Evolutionary conservation across 2,113 vertebrate genomes (phyloP).

Genomic region (Plotosus lineatus): DNA sequence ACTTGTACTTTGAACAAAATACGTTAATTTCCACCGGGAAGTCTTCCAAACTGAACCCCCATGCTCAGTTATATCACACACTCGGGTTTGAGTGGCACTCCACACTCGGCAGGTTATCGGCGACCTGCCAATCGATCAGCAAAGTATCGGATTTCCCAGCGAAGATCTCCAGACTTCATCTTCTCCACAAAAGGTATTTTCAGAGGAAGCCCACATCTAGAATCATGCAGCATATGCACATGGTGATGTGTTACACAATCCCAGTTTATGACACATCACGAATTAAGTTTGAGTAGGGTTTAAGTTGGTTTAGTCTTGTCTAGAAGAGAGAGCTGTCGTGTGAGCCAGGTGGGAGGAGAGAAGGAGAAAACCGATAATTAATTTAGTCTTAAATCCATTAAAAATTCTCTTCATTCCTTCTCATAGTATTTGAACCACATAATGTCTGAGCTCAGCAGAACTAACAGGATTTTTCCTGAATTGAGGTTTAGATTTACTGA

Average conservation of each 20-base stretch:
- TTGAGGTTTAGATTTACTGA: not conserved
- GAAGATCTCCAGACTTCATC: slow-evolving; percentile 46
- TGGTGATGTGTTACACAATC: not conserved
- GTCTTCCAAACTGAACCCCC: slow-evolving; percentile 1
- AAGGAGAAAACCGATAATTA: not conserved
- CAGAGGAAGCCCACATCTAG: not conserved
- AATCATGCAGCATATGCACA: not conserved
- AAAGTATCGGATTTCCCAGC: slow-evolving; percentile 46
- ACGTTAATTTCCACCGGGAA: no score
- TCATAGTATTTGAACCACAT: slow-evolving; percentile 6
- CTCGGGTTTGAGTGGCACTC: slow-evolving; percentile 48
- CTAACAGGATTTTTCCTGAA: no score
- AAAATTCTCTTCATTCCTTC: not conserved
- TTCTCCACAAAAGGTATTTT: slow-evolving; percentile 24
- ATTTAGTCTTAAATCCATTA: not conserved
- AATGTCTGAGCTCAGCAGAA: slow-evolving; percentile 17
- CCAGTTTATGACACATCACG: not conserved
- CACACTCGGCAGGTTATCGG: slow-evolving; percentile 70
- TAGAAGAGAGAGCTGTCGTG: not conserved
- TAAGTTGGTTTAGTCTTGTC: not conserved
- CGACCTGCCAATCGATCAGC: slow-evolving; percentile 67
- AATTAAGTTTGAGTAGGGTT: not conserved
- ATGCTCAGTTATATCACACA: slow-evolving; percentile 20
- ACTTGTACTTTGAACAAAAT: not conserved
- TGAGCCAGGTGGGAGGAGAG: not conserved